phyloP scores from a whole-genome alignment of 2,888 invertebrate species.

The Chaetoderma sp. region DNA sequence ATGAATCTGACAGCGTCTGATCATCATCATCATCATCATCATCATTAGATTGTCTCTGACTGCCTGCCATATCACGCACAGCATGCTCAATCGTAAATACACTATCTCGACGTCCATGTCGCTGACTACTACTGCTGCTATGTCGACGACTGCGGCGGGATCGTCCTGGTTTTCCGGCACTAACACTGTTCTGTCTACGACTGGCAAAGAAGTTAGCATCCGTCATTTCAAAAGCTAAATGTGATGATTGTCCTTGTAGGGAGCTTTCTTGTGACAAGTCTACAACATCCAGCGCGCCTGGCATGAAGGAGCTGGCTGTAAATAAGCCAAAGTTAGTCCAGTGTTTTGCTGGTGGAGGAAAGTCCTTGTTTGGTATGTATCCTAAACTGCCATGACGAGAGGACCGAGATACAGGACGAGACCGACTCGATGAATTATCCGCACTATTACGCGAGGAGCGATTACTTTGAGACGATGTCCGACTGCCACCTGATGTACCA shows the following conservation, averaged over 20 bases:
- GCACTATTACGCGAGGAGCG: slow-evolving; percentile 39
- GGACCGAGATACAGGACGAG: slow-evolving; percentile 1
- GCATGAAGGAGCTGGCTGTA: slow-evolving; percentile 42
- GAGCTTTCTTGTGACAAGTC: no score
- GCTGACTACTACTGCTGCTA: neutral
- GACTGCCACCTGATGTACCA: slow-evolving; percentile 51
- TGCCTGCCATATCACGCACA: no score
- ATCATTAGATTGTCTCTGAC: no score
- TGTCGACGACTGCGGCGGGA: neutral
- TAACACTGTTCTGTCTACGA: slow-evolving; percentile 7
- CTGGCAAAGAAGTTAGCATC: slow-evolving; percentile 5
- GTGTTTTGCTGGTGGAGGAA: no score
- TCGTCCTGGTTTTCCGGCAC: slow-evolving; percentile 1
- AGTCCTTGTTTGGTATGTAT: no score
- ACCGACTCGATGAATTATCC: slow-evolving; percentile 27
- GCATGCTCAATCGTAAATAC: no score
- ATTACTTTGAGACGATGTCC: slow-evolving; percentile 45
- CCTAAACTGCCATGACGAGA: no score
- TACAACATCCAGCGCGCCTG: slow-evolving; percentile 12
- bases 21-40: no score
- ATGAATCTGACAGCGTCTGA: no score
- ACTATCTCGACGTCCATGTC: slow-evolving; percentile 1
- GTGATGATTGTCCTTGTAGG: slow-evolving; percentile 18
- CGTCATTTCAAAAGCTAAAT: slow-evolving; percentile 32
- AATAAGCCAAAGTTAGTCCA: slow-evolving; percentile 56